Conservation (phyloP, 2,797 vertebrate genomes). For the Emydoidea blandingii region DNA sequence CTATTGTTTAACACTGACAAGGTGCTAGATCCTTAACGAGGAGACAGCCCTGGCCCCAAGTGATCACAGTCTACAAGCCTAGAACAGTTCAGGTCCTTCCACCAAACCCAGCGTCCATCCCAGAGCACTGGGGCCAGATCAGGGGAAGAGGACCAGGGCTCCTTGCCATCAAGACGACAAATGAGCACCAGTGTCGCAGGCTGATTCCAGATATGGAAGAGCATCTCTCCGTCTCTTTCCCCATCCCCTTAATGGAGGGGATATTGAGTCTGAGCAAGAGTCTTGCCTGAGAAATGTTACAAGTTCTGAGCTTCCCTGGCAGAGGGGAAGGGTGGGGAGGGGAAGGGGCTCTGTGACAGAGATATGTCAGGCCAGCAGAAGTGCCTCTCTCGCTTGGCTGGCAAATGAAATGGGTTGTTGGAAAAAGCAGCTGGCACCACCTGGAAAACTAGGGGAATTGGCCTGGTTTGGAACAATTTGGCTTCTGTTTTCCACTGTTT, state of each 20-base stretch:
- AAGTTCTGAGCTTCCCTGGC: not conserved
- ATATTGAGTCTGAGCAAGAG: rapidly evolving
- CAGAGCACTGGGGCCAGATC: rapidly evolving
- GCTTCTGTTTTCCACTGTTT: not conserved
- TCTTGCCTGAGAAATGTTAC: not conserved
- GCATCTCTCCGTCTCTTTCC: not conserved
- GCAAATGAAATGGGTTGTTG: not conserved
- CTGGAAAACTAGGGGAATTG: rapidly evolving
- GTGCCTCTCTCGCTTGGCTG: slow-evolving; percentile 30
- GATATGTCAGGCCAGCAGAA: not conserved
- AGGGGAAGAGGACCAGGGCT: not conserved
- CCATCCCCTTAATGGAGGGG: not conserved
- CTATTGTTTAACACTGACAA: not conserved
- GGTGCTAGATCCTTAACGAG: rapidly evolving
- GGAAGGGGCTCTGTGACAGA: not conserved
- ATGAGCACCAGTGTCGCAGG: rapidly evolving
- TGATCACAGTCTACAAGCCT: not conserved
- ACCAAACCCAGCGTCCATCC: not conserved
- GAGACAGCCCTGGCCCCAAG: not conserved
- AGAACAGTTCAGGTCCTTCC: not conserved
- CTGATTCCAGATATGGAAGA: not conserved
- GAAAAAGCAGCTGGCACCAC: slow-evolving; percentile 10
- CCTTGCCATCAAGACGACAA: rapidly evolving
- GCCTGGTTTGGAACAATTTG: not conserved
- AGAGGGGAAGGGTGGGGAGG: not conserved